Evolutionary conservation across 2,113 vertebrate genomes (phyloP), one percentile per base, ranked within the genome.

Genomic region (Oxyruncus cristatus): DNA sequence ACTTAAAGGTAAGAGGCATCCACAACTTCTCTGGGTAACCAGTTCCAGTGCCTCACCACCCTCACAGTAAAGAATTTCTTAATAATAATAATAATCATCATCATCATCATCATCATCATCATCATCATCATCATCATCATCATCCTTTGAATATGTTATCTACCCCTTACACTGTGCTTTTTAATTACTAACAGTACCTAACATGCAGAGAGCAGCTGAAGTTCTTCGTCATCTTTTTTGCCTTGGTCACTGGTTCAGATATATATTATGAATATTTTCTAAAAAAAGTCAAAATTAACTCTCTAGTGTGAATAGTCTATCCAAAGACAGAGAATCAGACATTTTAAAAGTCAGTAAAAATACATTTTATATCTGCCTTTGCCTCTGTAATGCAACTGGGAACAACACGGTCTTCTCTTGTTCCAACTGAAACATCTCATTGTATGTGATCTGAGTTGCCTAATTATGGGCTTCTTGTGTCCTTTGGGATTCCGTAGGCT

Each of bases 351-450:
- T n/a, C 23, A 75, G 6, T 59, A 83, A 84, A 94, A 91, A 24
- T 12, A 17, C 3, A 12, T 62, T 70, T 81, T 81, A 19, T 4
- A 73, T 9, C 24, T 41, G 7, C 8, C 16, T 77, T 89, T 86
- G 26, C 19, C 6, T 66, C 41, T 71, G 19, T n/a, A 62, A 58
- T 35, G 32, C 14, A 79, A 3, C 56, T 55, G 62, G 35, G 7
- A 59, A 39, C 19, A 76, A 13, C 2, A 0, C 3, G 1, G 0
- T 19, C 19, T 32, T 50, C 33, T 39, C 18, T n/a, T 49, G 15
- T 30, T 89, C 23, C 20, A 35, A 2, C 7, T 23, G 42, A 58
- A 89, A 55, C 4, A 39, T 58, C 32, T 80, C 28, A 23, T 16
- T 74, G 23, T 12, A 63, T 10, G 32, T 33, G 5, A 59, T 15